Base-by-base conservation (phyloP, 1,140 invertebrate genomes). In the Nixonia krombeini region DNA sequence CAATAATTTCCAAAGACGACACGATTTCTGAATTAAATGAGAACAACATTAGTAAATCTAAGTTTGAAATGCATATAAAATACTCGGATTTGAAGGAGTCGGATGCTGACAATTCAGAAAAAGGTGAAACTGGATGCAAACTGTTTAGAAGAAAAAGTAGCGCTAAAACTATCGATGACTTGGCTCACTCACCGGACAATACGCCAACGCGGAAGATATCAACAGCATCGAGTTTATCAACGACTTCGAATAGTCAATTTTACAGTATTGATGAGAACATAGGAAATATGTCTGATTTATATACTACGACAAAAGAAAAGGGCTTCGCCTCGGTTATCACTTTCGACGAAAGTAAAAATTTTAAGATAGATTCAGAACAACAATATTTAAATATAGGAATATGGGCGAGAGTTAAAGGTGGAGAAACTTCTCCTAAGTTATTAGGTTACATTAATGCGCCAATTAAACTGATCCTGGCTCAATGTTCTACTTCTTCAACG, bases 321-420 rank as follows among this genome's bases (percentile, higher is more conserved):
- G n/a, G 40, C 1, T 75, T 66, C 7, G 76, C 83, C 0, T 76
- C 74, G 25, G 58, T 93, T 8, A 90, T 94, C 23, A 80, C 87
- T 0, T 93, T 94, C 61, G 89, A 94, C 46, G 93, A 96, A 71
- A 88, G 91, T 47, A 91, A 90, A 61, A 88, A 86, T 45, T 88
- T 96, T 89, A 84, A 90, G 86, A 83, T 89, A 86, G 81, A 91
- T 85, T 86, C 89, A 79, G 76, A 92, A 81, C 68, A 89, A 88
- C 73, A 91, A 51, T 96, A 91, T 81, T 85, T 96, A 28, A 96
- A 96, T 82, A 82, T 96, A 0, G 93, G 93, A 58, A 90, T 96
- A 0, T 96, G 93, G 93, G 88, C 87, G 6, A 87, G 85, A n/a
- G 78, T 86, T 6, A 86, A 86, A 38, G 85, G 73, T 18, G 78